These are phyloP conservation scores for Dromius quadrimaculatus DNA, from an alignment of 2,888 invertebrate species.

Conservation along the genomic window DNA sequence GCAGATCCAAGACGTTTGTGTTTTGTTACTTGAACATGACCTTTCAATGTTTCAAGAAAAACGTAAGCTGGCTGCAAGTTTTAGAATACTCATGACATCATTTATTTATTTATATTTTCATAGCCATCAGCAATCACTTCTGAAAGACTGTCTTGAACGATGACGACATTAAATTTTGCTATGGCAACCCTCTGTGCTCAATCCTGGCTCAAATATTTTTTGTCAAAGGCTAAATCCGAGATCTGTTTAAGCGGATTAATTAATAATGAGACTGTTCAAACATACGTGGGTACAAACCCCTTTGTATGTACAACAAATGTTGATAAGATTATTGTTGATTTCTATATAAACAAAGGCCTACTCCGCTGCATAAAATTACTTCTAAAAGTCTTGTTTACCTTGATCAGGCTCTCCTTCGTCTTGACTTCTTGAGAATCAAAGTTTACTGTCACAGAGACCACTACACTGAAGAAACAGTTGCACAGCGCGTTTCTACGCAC, in stretches of 20 bases:
- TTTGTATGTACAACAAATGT: neutral
- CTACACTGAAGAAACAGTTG: neutral
- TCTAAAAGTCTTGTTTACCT: slow-evolving; percentile 34
- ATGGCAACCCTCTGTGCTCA: too few species aligned
- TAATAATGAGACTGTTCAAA: too few species aligned
- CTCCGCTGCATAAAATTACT: slow-evolving; percentile 13
- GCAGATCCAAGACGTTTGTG: neutral
- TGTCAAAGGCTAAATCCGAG: too few species aligned
- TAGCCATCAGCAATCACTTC: too few species aligned
- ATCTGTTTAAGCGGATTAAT: too few species aligned
- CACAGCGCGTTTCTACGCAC: neutral
- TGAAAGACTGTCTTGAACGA: too few species aligned
- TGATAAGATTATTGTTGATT: neutral
- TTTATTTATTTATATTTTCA: too few species aligned
- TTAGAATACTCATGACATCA: too few species aligned
- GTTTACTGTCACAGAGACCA: neutral
- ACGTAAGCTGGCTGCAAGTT: too few species aligned
- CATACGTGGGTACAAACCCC: too few species aligned
- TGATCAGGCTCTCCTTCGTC: neutral
- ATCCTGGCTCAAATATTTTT: too few species aligned
- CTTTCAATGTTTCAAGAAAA: neutral
- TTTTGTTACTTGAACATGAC: slow-evolving; percentile 6
- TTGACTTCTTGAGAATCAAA: neutral
- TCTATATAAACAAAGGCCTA: neutral
- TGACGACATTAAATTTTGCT: too few species aligned